Evolutionary conservation across 1,140 invertebrate genomes (phyloP).

Genomic region (Copidosoma floridanum): DNA sequence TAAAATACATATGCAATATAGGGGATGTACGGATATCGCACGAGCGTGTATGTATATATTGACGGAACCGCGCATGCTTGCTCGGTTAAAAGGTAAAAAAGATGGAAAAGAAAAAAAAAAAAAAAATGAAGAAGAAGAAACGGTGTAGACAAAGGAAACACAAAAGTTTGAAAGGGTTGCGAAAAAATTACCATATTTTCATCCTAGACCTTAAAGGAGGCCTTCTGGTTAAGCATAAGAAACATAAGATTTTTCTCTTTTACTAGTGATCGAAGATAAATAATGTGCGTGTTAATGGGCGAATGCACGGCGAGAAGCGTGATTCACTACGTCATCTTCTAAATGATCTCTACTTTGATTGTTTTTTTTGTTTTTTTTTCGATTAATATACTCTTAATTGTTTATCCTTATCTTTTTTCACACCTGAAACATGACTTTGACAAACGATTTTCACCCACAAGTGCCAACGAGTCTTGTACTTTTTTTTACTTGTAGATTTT

Average conservation of each 20-base stretch:
- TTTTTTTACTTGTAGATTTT: too few species aligned
- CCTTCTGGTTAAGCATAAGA: conserved; percentile 66
- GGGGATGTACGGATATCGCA: too few species aligned
- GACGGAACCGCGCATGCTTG: conserved; percentile 41
- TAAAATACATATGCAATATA: too few species aligned
- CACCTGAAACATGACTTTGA: too few species aligned
- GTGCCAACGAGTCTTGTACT: too few species aligned
- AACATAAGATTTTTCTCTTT: conserved; percentile 46
- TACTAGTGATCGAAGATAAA: conserved; percentile 48
- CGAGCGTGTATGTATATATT: conserved; percentile 4
- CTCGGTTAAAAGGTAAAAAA: conserved; percentile 15
- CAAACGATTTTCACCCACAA: too few species aligned
- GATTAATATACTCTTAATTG: too few species aligned
- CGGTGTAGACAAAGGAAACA: not conserved
- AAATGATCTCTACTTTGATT: too few species aligned
- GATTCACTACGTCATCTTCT: conserved; percentile 18
- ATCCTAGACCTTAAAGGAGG: conserved; percentile 84
- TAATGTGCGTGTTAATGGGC: conserved; percentile 31
- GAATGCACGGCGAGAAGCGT: conserved; percentile 34
- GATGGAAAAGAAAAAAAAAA: conserved; percentile 14
- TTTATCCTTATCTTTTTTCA: too few species aligned
- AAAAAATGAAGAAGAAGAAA: not conserved
- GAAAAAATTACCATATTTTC: conserved; percentile 84
- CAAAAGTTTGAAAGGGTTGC: conserved; percentile 29
- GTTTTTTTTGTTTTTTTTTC: too few species aligned